Evolutionary conservation across 2,888 invertebrate species (phyloP).

Genomic region (Acrocyrtus sp.): DNA sequence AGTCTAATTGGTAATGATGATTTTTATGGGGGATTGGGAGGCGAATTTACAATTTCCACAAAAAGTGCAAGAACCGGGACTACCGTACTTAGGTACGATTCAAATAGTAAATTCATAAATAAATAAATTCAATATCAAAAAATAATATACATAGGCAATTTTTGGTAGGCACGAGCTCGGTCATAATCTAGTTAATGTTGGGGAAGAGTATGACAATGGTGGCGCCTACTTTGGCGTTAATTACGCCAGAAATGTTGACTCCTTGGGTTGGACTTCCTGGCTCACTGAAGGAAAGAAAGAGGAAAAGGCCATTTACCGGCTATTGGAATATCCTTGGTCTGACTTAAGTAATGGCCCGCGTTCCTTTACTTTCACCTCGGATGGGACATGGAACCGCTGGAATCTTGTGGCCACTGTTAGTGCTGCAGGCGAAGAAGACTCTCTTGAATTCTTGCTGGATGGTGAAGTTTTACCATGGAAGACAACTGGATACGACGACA

Average conservation of each 20-base stretch:
- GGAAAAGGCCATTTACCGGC: conserved; percentile 52
- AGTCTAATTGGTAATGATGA: conserved; percentile 58
- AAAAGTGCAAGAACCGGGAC: conserved; percentile 53
- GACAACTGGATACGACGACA: conserved; percentile 54
- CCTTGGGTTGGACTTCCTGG: conserved; percentile 55
- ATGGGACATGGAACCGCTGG: conserved; percentile 55
- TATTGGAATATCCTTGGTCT: conserved; percentile 55
- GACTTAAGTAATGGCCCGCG: conserved; percentile 35
- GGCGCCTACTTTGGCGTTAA: conserved; percentile 56
- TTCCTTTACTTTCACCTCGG: conserved; percentile 49
- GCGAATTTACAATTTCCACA: conserved; percentile 60
- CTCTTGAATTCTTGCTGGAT: conserved; percentile 54
- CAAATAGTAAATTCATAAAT: conserved; percentile 34
- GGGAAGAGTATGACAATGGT: conserved; percentile 57
- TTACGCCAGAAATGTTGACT: conserved; percentile 30
- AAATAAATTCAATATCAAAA: conserved; percentile 38
- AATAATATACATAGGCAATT: conserved; percentile 36
- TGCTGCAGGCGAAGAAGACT: conserved; percentile 52
- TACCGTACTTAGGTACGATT: conserved; percentile 54
- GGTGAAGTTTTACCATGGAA: conserved; percentile 54
- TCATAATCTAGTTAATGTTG: conserved; percentile 52
- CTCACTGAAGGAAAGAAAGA: conserved; percentile 41
- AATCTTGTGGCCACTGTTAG: conserved; percentile 47
- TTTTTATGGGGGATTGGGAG: conserved; percentile 59
- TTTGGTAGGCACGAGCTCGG: conserved; percentile 53